Conservation (phyloP, 2,113 vertebrate genomes). For the Atlantisia rogersi region DNA sequence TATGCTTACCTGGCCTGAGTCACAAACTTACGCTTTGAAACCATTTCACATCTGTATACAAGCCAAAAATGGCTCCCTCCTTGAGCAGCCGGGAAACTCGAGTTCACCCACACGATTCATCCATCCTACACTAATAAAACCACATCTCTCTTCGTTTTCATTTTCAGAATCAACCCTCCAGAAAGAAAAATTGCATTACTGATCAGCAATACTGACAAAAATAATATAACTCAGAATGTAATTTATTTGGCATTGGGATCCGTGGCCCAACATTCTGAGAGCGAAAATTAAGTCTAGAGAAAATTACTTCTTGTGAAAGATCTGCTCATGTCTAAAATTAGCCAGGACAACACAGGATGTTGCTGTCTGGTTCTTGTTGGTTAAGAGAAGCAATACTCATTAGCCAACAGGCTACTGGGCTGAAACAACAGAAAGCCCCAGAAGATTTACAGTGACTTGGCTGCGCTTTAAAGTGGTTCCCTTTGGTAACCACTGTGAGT, state of each 20-base stretch:
- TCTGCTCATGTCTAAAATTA: background rate
- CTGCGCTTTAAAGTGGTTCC: rapidly evolving
- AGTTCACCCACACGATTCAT: background rate
- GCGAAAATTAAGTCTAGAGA: background rate
- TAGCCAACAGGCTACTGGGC: background rate
- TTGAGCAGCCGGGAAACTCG: background rate
- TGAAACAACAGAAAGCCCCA: background rate
- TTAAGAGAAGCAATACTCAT: background rate
- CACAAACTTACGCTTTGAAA: background rate
- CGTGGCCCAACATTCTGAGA: background rate
- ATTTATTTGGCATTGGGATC: background rate
- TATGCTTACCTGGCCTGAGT: background rate
- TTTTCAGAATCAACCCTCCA: background rate
- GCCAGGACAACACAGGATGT: background rate
- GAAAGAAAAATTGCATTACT: background rate
- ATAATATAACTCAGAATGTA: background rate
- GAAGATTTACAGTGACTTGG: background rate
- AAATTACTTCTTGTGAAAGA: background rate
- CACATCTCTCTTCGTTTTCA: background rate
- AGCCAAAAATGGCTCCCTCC: background rate
- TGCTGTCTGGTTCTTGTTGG: no score
- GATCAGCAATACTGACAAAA: background rate
- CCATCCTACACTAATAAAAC: background rate
- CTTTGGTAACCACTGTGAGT: background rate
- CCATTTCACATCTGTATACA: background rate